Conservation (phyloP, 1,140 invertebrate genomes). For the Hyphantria cunea region DNA sequence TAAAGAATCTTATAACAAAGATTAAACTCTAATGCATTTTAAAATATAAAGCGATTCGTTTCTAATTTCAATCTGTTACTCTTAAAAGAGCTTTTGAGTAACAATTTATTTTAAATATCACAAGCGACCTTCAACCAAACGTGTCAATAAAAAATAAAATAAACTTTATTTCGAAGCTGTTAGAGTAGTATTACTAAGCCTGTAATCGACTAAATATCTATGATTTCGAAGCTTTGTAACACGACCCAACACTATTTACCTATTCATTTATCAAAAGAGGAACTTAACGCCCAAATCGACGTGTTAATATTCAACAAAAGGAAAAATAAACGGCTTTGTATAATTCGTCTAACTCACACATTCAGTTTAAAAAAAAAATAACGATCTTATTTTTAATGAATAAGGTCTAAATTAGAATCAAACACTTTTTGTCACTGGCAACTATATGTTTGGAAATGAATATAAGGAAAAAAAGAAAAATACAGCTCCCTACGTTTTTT, state of each 20-base stretch:
- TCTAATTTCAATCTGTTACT: constrained; percentile 25
- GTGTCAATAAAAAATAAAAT: constrained; percentile 7
- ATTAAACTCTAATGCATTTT: constrained; percentile 19
- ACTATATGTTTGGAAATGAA: constrained; percentile 9
- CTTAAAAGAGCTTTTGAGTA: constrained; percentile 17
- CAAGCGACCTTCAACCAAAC: not conserved
- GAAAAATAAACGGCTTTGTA: constrained; percentile 80
- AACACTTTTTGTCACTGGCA: constrained; percentile 16
- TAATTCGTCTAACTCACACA: constrained; percentile 56
- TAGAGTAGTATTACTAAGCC: constrained; percentile 29
- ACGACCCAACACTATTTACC: constrained; percentile 75
- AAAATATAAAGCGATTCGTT: constrained; percentile 27
- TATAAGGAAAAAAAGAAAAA: constrained; percentile 59
- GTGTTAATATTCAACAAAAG: constrained; percentile 74
- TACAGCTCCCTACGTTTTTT: constrained; percentile 73
- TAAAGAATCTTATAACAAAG: constrained; percentile 10
- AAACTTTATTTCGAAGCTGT: constrained; percentile 19
- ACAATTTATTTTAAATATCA: constrained; percentile 28
- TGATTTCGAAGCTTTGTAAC: constrained; percentile 65
- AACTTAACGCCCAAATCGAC: constrained; percentile 79
- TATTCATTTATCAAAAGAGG: constrained; percentile 81
- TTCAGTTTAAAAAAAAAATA: constrained; percentile 16
- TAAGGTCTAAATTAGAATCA: constrained; percentile 41
- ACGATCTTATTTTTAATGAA: constrained; percentile 14
- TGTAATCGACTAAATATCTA: constrained; percentile 40